Evolutionary conservation across 2,888 invertebrate genomes (phyloP).

Genomic region (Mantis religiosa): DNA sequence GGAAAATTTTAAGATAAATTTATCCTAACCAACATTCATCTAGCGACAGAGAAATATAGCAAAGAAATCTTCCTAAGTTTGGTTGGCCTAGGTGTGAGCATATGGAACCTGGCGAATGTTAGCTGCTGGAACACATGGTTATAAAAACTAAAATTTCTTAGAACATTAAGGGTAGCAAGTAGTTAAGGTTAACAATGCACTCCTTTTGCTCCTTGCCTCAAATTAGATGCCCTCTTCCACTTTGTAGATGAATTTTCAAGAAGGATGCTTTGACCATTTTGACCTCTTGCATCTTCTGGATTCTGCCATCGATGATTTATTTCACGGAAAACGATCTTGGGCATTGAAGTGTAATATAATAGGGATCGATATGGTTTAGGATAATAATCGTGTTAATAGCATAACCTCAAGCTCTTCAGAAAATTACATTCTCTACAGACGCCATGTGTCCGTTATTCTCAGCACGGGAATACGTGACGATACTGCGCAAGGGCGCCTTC

Average conservation of each 20-base stretch:
- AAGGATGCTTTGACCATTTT: neutral
- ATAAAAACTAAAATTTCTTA: no score
- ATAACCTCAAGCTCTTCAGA: neutral
- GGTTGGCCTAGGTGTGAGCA: no score
- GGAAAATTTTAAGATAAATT: no score
- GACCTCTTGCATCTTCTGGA: neutral
- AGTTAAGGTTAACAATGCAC: no score
- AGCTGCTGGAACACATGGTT: no score
- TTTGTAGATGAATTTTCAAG: neutral
- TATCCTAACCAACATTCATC: no score
- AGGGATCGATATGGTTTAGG: neutral
- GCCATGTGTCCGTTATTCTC: neutral
- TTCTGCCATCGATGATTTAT: neutral
- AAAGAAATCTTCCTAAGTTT: no score
- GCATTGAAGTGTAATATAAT: neutral
- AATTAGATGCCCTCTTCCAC: no score
- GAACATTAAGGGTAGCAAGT: no score
- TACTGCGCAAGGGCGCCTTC: neutral
- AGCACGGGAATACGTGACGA: neutral
- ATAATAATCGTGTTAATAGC: neutral
- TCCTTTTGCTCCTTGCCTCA: no score
- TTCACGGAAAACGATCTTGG: neutral
- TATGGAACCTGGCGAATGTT: no score
- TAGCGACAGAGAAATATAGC: no score
- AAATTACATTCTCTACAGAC: neutral